These are phyloP conservation scores for Lasioglossum malachurum DNA, from an alignment of 2,888 invertebrate species.

Conservation along the genomic window DNA sequence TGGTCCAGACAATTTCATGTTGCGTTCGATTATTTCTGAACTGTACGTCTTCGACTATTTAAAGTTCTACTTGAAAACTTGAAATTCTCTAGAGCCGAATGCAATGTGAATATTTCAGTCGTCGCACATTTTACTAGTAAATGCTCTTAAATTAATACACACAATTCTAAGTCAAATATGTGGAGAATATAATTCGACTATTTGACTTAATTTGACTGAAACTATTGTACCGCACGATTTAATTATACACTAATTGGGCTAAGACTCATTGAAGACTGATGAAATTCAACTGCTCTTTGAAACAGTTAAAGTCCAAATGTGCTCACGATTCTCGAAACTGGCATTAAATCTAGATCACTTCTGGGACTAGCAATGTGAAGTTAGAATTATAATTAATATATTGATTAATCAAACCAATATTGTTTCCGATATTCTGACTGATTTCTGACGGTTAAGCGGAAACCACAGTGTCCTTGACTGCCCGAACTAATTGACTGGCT, in stretches of 20 bases:
- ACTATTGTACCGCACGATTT: background rate
- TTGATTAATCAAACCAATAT: conserved; percentile 1
- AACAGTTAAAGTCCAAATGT: background rate
- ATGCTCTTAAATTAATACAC: background rate
- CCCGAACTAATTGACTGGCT: conserved; percentile 7
- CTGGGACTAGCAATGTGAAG: background rate
- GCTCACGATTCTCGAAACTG: background rate
- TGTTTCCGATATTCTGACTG: background rate
- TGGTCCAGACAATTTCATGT: background rate
- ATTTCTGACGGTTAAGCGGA: background rate
- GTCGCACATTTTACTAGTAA: background rate
- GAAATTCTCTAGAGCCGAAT: too few relatives aligned
- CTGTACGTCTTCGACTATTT: background rate
- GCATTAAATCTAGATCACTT: background rate
- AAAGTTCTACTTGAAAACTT: background rate
- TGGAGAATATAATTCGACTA: too few relatives aligned
- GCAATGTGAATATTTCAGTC: background rate
- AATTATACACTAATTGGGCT: background rate
- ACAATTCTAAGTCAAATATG: background rate
- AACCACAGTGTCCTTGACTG: conserved; percentile 1
- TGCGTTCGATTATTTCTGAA: background rate
- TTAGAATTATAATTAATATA: conserved; percentile 3
- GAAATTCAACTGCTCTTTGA: background rate
- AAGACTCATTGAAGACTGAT: background rate
- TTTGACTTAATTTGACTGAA: background rate